Percentiles rank a stretch among this genome's conserved stretches.
Conservation (phyloP, 2,888 invertebrate species). For the Cryptocephalus primarius region DNA sequence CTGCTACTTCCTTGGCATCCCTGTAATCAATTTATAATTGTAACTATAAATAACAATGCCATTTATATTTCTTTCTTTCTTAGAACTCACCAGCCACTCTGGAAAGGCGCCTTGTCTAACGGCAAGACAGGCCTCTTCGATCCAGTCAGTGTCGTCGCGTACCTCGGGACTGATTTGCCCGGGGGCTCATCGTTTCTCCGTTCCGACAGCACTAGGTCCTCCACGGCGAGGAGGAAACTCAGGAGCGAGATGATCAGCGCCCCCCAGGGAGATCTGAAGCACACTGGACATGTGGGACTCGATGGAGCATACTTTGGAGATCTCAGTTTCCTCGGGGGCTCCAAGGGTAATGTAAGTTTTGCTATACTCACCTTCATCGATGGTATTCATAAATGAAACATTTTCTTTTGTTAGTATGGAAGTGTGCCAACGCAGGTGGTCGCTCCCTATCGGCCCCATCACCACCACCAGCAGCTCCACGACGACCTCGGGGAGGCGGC, state of each 20-base stretch:
- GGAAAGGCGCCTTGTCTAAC: conserved; percentile 84
- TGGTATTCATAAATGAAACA: too few species aligned
- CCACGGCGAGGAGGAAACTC: conserved; percentile 48
- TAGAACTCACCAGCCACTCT: conserved; percentile 55
- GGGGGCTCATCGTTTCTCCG: conserved; percentile 43
- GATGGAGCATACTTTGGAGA: conserved; percentile 98
- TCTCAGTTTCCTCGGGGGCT: conserved; percentile 61
- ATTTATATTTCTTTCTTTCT: conserved; percentile 10
- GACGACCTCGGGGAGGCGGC: conserved; percentile 62
- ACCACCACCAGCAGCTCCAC: background rate
- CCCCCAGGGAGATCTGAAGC: conserved; percentile 93
- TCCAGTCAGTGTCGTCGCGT: conserved; percentile 80
- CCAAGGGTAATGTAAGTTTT: conserved; percentile 32
- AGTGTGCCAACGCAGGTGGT: conserved; percentile 82
- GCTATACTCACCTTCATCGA: too few species aligned
- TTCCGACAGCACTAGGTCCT: conserved; percentile 52
- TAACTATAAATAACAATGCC: too few species aligned
- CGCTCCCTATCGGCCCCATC: conserved; percentile 75
- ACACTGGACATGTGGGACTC: conserved; percentile 89
- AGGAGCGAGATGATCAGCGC: conserved; percentile 91
- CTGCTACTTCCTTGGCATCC: too few species aligned
- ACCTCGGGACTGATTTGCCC: conserved; percentile 66
- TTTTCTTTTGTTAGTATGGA: conserved; percentile 43
- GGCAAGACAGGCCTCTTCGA: conserved; percentile 92
- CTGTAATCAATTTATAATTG: too few species aligned